A percentile compares a stretch with the other conserved stretches of the same genome.
Conservation (phyloP, 2,113 vertebrate genomes). For the Galeopterus variegatus region DNA sequence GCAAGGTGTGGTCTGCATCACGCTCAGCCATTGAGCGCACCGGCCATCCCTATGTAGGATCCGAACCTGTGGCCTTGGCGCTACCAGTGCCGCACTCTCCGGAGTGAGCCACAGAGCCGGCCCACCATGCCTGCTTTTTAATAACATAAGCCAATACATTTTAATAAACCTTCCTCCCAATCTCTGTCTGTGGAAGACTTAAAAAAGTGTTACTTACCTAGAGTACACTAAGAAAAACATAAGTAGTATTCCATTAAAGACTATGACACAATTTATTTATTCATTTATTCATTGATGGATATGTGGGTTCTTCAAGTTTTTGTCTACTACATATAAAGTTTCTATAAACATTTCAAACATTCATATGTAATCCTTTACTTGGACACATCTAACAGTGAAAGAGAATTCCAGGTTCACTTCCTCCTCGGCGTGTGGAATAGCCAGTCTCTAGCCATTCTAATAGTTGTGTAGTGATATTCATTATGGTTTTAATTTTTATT, state of each 20-base stretch:
- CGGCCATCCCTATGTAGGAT: no score
- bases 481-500: conserved; percentile 16
- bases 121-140: not conserved
- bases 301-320: not conserved
- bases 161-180: not conserved
- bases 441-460: not conserved
- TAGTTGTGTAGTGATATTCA: not conserved
- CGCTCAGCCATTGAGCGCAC: no score
- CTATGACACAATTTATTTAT: not conserved
- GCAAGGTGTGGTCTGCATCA: no score
- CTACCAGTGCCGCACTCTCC: no score
- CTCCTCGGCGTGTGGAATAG: not conserved
- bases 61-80: no score
- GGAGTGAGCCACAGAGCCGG: no score
- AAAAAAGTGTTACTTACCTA: not conserved
- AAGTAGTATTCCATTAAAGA: not conserved
- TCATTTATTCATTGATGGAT: not conserved
- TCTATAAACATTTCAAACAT: not conserved
- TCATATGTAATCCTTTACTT: not conserved
- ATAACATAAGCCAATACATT: not conserved
- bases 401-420: not conserved
- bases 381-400: not conserved
- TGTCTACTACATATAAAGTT: not conserved
- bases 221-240: conserved; percentile 9
- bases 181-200: not conserved